Percentiles rank a stretch among this genome's conserved stretches.
These are phyloP conservation scores for Pluvialis apricaria DNA, from an alignment of 2,113 vertebrate genomes.

Conservation along the genomic window DNA sequence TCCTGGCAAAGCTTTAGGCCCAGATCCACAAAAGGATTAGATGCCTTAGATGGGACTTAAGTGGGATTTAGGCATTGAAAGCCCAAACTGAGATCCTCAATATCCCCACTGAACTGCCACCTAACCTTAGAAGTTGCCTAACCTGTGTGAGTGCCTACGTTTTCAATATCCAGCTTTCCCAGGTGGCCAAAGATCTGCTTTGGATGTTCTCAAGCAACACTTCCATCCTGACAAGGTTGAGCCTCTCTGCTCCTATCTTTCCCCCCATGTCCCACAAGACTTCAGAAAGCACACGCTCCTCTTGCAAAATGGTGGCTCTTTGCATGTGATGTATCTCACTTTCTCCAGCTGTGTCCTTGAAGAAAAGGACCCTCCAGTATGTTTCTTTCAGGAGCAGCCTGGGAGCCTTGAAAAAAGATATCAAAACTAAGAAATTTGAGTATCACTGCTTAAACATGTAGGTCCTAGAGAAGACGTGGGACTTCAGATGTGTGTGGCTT, in stretches of 20 bases:
- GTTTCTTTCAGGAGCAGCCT: background rate
- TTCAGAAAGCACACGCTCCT: background rate
- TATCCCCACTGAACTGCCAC: conserved; percentile 57
- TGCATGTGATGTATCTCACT: background rate
- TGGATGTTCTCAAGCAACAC: conserved; percentile 51
- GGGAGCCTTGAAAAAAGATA: background rate
- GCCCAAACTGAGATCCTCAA: conserved; percentile 35
- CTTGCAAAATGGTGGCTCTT: background rate
- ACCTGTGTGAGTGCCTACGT: background rate
- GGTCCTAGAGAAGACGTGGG: background rate
- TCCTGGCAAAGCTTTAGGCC: conserved; percentile 42
- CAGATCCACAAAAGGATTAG: conserved; percentile 59
- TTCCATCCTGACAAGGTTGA: conserved; percentile 54
- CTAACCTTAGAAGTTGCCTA: conserved; percentile 57
- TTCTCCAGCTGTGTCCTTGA: conserved; percentile 36
- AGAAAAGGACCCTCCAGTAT: background rate
- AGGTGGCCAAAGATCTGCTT: background rate
- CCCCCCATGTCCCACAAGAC: background rate
- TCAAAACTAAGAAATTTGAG: background rate
- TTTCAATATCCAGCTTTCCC: conserved; percentile 54
- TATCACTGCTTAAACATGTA: background rate
- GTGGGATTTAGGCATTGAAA: conserved; percentile 64
- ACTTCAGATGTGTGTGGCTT: background rate
- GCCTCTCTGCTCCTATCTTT: background rate
- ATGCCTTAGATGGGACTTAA: conserved; percentile 61